Conservation (phyloP, 2,113 vertebrate genomes). For the Heterocephalus glaber region DNA sequence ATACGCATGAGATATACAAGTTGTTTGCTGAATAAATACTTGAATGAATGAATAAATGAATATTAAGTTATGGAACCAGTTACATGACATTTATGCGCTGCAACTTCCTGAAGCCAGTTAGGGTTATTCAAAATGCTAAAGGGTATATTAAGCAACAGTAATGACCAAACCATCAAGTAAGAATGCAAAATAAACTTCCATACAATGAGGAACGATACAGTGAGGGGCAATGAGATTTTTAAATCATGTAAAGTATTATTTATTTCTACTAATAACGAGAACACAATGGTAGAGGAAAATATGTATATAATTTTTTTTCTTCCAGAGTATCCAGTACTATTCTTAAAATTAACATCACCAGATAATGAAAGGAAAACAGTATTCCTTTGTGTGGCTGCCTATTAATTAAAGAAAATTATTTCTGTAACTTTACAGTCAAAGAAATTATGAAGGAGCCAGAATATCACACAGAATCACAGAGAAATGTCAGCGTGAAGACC, state of each 20-base stretch:
- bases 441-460: background rate
- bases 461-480: background rate
- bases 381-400: background rate
- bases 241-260: background rate
- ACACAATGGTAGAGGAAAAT: background rate
- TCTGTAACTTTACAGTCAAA: background rate
- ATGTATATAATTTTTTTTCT: background rate
- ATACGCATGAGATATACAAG: background rate
- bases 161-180: background rate
- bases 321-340: background rate
- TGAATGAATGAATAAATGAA: background rate
- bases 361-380: background rate
- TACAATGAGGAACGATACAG: background rate
- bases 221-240: background rate
- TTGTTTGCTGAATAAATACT: background rate
- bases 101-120: background rate
- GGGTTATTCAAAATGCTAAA: slow-evolving; percentile 2
- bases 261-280: background rate
- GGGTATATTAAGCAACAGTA: background rate
- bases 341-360: background rate
- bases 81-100: background rate
- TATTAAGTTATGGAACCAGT: background rate
- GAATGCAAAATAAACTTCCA: background rate
- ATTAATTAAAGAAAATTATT: background rate
- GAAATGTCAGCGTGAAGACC: background rate